A percentile compares a stretch with the other conserved stretches of the same genome.
phyloP scores from a whole-genome alignment of 2,797 vertebrate genomes.

The Coluber constrictor region DNA sequence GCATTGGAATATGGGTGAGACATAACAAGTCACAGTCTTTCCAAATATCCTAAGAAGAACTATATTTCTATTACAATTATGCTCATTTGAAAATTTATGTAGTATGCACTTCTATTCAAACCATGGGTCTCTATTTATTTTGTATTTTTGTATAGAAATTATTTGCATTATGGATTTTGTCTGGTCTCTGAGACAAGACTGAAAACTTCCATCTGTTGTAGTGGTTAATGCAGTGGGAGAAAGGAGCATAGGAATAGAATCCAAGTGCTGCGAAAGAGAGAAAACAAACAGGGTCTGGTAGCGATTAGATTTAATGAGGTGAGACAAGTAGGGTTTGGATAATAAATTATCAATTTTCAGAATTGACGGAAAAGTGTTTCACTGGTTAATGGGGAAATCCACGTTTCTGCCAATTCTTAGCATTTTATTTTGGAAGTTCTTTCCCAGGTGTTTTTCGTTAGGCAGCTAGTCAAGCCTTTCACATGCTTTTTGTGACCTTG shows the following conservation, averaged over 20 bases:
- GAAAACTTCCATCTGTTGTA: not conserved
- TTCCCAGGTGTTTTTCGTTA: rapidly evolving
- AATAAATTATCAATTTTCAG: slow-evolving; percentile 15
- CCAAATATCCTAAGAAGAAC: not conserved
- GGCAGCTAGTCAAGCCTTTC: not conserved
- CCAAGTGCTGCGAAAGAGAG: not conserved
- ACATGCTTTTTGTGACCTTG: not conserved
- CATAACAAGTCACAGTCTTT: not conserved
- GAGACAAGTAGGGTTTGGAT: not conserved
- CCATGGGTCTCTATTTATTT: not conserved
- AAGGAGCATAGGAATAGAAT: rapidly evolving
- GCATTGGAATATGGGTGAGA: not conserved
- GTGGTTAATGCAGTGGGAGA: rapidly evolving
- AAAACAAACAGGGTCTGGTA: not conserved
- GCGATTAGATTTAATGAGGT: not conserved
- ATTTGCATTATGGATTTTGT: not conserved
- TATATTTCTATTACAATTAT: not conserved
- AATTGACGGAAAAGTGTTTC: not conserved
- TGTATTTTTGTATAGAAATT: not conserved
- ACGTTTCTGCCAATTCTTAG: not conserved
- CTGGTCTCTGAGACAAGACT: not conserved
- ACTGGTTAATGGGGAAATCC: not conserved
- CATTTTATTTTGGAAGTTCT: not conserved
- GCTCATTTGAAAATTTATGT: not conserved
- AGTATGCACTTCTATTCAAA: not conserved